A percentile compares a stretch with the other conserved stretches of the same genome.
phyloP scores from a whole-genome alignment of 2,797 vertebrate genomes.

The Alfaro cultratus region DNA sequence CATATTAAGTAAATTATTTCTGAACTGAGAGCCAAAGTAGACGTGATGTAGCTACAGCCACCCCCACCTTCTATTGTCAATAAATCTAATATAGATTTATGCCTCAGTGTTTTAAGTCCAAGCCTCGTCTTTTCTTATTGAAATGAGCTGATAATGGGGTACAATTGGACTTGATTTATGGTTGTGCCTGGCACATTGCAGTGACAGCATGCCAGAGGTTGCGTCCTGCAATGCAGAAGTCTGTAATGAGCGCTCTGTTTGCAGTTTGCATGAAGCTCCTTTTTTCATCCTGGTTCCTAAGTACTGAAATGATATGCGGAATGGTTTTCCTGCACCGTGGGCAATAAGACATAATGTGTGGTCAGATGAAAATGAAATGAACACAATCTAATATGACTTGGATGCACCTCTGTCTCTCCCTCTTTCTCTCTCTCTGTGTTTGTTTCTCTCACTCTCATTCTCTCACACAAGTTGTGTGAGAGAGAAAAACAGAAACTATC shows the following conservation, averaged over 20 bases:
- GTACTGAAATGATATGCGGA: constrained; percentile 59
- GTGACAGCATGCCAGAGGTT: constrained; percentile 66
- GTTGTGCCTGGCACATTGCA: constrained; percentile 58
- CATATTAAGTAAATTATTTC: constrained; percentile 72
- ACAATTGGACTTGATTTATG: constrained; percentile 67
- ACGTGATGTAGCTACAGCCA: constrained; percentile 26
- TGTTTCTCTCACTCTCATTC: not conserved
- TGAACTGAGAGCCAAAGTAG: constrained; percentile 46
- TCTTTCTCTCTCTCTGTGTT: not conserved
- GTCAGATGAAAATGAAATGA: constrained; percentile 75
- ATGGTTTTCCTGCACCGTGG: constrained; percentile 40
- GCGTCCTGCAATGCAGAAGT: constrained; percentile 52
- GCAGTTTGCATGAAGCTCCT: constrained; percentile 6
- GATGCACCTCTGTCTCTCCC: constrained; percentile 30
- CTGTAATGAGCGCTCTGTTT: constrained; percentile 65
- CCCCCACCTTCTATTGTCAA: constrained; percentile 36
- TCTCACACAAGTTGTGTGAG: not conserved
- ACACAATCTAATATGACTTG: constrained; percentile 68
- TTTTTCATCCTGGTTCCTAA: constrained; percentile 40
- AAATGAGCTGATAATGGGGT: constrained; percentile 58
- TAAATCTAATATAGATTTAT: constrained; percentile 12
- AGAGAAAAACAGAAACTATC: constrained; percentile 16
- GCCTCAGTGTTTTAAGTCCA: constrained; percentile 46
- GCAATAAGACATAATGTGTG: constrained; percentile 60
- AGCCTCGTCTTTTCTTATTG: constrained; percentile 64